Evolutionary conservation across 2,113 vertebrate genomes (phyloP), one percentile per base, ranked within the genome.

Genomic region (Gyps fulvus): DNA sequence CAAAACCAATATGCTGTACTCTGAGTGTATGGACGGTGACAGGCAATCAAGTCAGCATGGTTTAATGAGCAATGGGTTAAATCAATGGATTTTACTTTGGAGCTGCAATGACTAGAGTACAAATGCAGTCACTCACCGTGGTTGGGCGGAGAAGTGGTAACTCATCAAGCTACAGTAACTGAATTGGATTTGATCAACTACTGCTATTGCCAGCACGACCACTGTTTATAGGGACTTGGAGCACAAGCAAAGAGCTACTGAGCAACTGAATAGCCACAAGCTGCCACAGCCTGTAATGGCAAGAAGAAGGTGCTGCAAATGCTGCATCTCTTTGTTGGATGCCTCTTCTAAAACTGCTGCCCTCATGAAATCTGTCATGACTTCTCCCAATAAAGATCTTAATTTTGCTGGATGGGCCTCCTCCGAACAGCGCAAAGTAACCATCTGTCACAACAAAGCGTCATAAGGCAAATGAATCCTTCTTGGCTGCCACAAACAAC

Each of bases 1-100:
- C 69, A 26, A 20, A 15, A 4, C 13, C 50, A 31, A 16, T 7
- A 34, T 0, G 38, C 40, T 55, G 77, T 20, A 13, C 40, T 22
- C 31, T 0, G 38, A 13, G 26, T 20, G 19, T 0, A 20, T 0
- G 16, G 43, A 3, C 1, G 1, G 47, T 7, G 62, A 32, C 32
- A 63, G 36, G 31, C 40, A 31, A 6, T 16, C 13, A 13, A 4
- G 10, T 21, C 69, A 73, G 59, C 38, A 11, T 3, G n/a, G 40
- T 8, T 31, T 31, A 38, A 67, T 0, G 19, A 76, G 61, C 55
- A 50, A 22, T 1, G 55, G 21, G 86, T 31, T 58, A 13, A 38
- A 38, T 7, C 27, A 13, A 4, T 5, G 52, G 40, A 11, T 62
- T 52, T 62, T 17, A 6, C 52, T 86, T 31, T 4, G 43, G 58